Evolutionary conservation across 2,888 invertebrate genomes (phyloP).

Genomic region (Rotaria sp.): DNA sequence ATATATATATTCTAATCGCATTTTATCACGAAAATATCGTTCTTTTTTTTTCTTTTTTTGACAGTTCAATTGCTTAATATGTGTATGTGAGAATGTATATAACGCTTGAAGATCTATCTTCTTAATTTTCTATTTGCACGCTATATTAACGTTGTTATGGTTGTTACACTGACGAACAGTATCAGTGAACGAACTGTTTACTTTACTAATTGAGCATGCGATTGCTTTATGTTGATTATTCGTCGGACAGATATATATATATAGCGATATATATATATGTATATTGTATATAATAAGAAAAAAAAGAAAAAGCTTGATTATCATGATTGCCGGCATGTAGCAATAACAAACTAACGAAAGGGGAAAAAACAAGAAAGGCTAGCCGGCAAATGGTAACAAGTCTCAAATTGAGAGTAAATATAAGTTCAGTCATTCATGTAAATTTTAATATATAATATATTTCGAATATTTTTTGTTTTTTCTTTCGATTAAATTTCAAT

Average conservation of each 20-base stretch:
- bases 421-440: background rate
- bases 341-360: background rate
- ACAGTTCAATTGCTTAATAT: background rate
- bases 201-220: background rate
- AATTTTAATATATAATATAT: too few species aligned
- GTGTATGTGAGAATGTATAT: background rate
- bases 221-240: background rate
- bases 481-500: background rate
- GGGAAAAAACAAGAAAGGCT: background rate
- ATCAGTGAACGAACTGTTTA: slow-evolving; percentile 5
- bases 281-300: background rate
- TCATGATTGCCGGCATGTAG: background rate
- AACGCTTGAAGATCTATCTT: background rate
- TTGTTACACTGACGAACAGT: background rate
- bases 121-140: background rate
- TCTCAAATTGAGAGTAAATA: background rate
- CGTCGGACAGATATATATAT: background rate
- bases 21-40: slow-evolving; percentile 13
- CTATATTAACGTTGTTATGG: background rate
- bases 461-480: too few species aligned
- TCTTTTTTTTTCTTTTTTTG: background rate
- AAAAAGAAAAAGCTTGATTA: background rate
- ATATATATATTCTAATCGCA: background rate
- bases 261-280: background rate
- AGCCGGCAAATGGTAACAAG: background rate